Conservation (phyloP, 2,797 vertebrate genomes). For the Australoheros facetus region DNA sequence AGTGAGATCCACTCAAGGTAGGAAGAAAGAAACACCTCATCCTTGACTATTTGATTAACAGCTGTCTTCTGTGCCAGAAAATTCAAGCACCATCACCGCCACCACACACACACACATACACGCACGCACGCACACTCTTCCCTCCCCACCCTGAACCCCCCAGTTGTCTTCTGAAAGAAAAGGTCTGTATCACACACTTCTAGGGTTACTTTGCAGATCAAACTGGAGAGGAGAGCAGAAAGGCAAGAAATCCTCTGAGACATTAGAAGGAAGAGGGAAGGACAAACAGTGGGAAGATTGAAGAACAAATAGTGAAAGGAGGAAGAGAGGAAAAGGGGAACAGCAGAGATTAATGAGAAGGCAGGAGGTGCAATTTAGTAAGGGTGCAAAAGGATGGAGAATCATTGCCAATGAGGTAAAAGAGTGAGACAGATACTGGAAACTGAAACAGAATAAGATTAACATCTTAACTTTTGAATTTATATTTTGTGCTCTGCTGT, state of each 20-base stretch:
- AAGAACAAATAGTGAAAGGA: constrained; percentile 45
- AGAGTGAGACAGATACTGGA: constrained; percentile 18
- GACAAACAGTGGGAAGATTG: constrained; percentile 57
- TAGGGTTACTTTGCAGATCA: constrained; percentile 80
- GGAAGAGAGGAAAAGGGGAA: constrained; percentile 19
- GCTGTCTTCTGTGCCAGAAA: constrained; percentile 75
- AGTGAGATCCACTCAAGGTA: constrained; percentile 64
- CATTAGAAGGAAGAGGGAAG: constrained; percentile 52
- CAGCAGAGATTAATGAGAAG: constrained; percentile 30
- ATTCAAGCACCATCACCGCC: background rate
- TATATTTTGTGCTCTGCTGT: constrained; percentile 14
- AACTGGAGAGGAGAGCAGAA: constrained; percentile 70
- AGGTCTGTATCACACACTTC: constrained; percentile 83
- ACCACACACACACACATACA: too few relatives aligned
- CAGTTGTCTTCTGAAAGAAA: constrained; percentile 69
- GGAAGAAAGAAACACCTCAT: constrained; percentile 79
- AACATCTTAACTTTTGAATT: constrained; percentile 31
- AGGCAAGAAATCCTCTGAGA: constrained; percentile 75
- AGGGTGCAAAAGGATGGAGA: background rate
- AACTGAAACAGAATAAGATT: constrained; percentile 30
- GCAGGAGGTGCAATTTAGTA: constrained; percentile 43
- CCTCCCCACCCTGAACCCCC: constrained; percentile 31
- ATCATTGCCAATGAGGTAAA: constrained; percentile 20
- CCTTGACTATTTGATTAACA: constrained; percentile 85
- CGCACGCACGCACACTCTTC: background rate